Evolutionary conservation across 1,140 invertebrate species (phyloP).

Genomic region (Ceratina japonica): DNA sequence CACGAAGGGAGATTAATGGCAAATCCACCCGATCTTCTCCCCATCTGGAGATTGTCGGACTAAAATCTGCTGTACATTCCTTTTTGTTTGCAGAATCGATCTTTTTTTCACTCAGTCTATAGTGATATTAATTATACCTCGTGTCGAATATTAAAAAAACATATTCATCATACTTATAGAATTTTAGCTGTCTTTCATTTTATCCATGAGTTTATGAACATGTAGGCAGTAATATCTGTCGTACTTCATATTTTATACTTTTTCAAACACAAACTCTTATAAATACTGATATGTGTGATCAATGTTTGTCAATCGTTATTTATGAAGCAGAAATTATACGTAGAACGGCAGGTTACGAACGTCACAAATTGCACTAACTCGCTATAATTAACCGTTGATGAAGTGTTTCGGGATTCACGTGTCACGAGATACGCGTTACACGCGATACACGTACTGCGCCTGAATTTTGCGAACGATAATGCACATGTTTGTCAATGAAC

Average conservation of each 20-base stretch:
- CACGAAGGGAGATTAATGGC: constrained; percentile 44
- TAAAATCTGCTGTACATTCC: constrained; percentile 23
- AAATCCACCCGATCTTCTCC: not conserved
- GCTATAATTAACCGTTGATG: constrained; percentile 23
- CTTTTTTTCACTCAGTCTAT: too few species aligned
- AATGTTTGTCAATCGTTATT: not conserved
- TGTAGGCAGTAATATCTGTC: too few species aligned
- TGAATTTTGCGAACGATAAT: too few species aligned
- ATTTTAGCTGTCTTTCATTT: too few species aligned
- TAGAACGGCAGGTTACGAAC: not conserved
- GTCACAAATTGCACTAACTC: constrained; percentile 1
- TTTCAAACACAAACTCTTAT: too few species aligned
- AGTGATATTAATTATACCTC: too few species aligned
- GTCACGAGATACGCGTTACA: not conserved
- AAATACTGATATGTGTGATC: not conserved
- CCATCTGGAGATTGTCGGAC: not conserved
- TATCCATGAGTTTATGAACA: too few species aligned
- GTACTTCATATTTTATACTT: too few species aligned
- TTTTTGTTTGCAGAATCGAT: not conserved
- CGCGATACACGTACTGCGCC: not conserved
- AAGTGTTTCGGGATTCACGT: not conserved
- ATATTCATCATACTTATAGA: too few species aligned
- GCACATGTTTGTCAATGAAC: too few species aligned
- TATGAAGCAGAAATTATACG: too few species aligned
- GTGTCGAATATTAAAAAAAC: too few species aligned